Evolutionary conservation across 1,140 invertebrate species (phyloP), one percentile per base, ranked within the genome.

Genomic region (Galleria mellonella): DNA sequence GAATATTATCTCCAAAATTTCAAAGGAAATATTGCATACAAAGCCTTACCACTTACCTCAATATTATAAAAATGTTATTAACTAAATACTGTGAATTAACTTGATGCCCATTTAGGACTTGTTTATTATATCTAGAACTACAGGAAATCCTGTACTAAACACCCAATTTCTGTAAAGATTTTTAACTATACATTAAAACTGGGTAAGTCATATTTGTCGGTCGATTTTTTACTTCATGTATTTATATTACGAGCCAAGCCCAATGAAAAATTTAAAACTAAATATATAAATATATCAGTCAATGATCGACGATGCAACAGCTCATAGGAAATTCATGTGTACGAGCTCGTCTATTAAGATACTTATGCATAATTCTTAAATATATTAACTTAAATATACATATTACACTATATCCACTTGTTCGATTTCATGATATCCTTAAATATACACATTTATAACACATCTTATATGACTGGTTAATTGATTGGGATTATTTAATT

Each of bases 371-470:
- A 46, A 52, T 47, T 47, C 43, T 51, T 51, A 51, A 51, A 51
- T 42, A 46, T 41, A 37, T 44, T 23, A 23, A 23, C 41, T 51
- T 51, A 44, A 51, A 51, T 41, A 53, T 23, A 47, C 36, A 45
- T 17, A 50, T 55, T 55, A 57, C 57, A 61, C 60, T 56, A 62
- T 53, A 62, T 55, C 32, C 54, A 55, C 63, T 73, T 65, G 66
- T 68, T 72, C 63, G 59, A 73, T 65, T 77, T 74, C 68, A 75
- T 73, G 58, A 72, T 67, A 71, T 51, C 49, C 57, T 54, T 66
- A 59, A 68, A 72, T 75, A 78, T 73, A 75, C 59, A 74, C 55
- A 70, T 56, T 51, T 65, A 70, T 60, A 72, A 55, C 53, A 65
- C 51, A n/a, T 44, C 46, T 60, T 49, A 58, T 68, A 35, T 14